phyloP scores from a whole-genome alignment of 2,888 invertebrate species.

The Eupithecia vulgata region DNA sequence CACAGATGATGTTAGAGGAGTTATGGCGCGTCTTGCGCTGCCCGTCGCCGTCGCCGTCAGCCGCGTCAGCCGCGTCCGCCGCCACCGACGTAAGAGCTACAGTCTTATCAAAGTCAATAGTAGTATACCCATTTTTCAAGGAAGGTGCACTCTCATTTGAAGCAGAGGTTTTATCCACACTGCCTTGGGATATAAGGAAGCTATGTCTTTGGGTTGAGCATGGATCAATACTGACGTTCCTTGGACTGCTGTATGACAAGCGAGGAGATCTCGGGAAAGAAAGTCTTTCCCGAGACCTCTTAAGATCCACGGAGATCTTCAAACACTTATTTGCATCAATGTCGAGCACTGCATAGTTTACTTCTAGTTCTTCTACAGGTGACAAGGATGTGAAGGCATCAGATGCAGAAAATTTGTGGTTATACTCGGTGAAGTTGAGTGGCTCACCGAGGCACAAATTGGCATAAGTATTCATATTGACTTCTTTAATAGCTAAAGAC shows the following conservation, averaged over 20 bases:
- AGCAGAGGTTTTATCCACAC: constrained; percentile 61
- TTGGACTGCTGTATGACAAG: constrained; percentile 64
- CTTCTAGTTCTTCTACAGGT: constrained; percentile 71
- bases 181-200: constrained; percentile 67
- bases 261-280: constrained; percentile 69
- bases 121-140: constrained; percentile 89
- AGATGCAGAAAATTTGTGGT: constrained; percentile 74
- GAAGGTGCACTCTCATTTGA: constrained; percentile 84
- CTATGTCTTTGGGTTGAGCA: constrained; percentile 62
- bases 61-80: constrained; percentile 84
- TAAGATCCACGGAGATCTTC: constrained; percentile 56
- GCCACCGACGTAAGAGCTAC: constrained; percentile 93
- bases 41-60: constrained; percentile 88
- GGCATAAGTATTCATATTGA: constrained; percentile 67
- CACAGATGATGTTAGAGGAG: constrained; percentile 86
- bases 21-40: constrained; percentile 92
- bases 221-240: constrained; percentile 66
- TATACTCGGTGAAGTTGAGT: constrained; percentile 57
- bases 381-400: constrained; percentile 75
- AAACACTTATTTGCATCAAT: constrained; percentile 85
- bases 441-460: constrained; percentile 72
- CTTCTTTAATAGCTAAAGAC: constrained; percentile 62
- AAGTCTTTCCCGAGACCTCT: constrained; percentile 48
- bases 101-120: constrained; percentile 97
- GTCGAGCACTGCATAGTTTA: constrained; percentile 92